Base-by-base conservation (phyloP, 2,113 vertebrate species). In the Tragelaphus scriptus region DNA sequence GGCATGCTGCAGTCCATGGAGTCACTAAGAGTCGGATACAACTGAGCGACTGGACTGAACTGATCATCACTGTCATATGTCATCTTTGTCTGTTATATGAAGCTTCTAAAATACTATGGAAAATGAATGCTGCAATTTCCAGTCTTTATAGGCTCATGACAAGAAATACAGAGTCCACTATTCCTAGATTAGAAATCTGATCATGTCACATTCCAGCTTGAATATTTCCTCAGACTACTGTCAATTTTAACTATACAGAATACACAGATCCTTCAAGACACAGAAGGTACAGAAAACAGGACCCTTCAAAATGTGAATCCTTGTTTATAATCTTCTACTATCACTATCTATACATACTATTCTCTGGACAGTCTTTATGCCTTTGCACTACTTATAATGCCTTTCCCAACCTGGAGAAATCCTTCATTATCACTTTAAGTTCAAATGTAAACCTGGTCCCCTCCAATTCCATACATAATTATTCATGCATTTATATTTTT, bases 11-110 rank as follows among this genome's bases (percentile, higher is more conserved):
- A 23, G 19, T 71, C 19, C n/a, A 71, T 40, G 5, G 68, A 2
- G 19, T 71, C 2, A 0, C 36, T 23, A 36, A 71, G 68, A 40
- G n/a, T 10, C 0, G 4, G n/a, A 71, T n/a, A 71, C 0, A 2
- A 23, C n/a, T 40, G 19, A 71, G 58, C 12, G 53, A 84, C 44
- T 86, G 21, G 49, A 56, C 26, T 63, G 36, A 92, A 94, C 75
- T 36, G 82, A 75, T 25, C 49, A 95, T 61, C 90, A 82, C 12
- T 63, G 26, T 95, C 30, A 49, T 63, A 47, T 6, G 5, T 85
- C 47, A 51, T 36, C 40, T 91, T 94, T 28, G 58, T 30, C 53
- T 84, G 59, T 85, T 59, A 30, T 79, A 32, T 53, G 36, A 71
- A 23, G 30, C 44, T 81, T 56, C 44, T 75, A 75, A 90, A 88